Percentiles rank a stretch among this genome's conserved stretches.
phyloP scores from a whole-genome alignment of 2,888 invertebrate species.

The Willowsia nigromaculata region DNA sequence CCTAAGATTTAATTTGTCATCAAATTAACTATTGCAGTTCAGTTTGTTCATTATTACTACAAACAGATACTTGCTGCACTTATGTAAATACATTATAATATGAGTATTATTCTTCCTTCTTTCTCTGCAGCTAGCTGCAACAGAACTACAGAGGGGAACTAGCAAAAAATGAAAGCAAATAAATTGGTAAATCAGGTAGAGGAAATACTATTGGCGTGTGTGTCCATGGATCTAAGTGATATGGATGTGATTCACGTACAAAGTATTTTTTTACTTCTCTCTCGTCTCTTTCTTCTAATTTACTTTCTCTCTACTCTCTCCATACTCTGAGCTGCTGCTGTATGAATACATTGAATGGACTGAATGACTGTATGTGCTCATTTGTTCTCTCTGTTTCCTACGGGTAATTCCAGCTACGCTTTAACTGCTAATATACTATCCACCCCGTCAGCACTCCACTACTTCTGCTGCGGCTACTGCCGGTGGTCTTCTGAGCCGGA shows the following conservation, averaged over 20 bases:
- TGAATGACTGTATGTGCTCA: slow-evolving; percentile 7
- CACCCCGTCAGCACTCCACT: slow-evolving; percentile 3
- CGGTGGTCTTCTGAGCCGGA: not conserved
- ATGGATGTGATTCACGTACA: not conserved
- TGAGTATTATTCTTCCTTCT: slow-evolving; percentile 36
- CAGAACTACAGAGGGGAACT: slow-evolving; percentile 50
- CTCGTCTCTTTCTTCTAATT: not conserved
- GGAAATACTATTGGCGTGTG: slow-evolving; percentile 6
- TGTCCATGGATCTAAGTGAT: slow-evolving; percentile 13
- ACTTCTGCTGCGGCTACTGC: not conserved
- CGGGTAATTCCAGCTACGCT: slow-evolving; percentile 49
- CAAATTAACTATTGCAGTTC: too few relatives aligned
- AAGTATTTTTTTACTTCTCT: not conserved
- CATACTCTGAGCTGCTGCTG: not conserved
- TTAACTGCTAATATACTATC: slow-evolving; percentile 57
- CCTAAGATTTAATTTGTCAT: too few relatives aligned
- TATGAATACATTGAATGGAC: not conserved
- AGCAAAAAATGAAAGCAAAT: slow-evolving; percentile 32
- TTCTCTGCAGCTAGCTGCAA: slow-evolving; percentile 63
- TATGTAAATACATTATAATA: slow-evolving; percentile 14
- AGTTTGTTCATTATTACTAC: too few relatives aligned
- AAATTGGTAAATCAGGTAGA: slow-evolving; percentile 31
- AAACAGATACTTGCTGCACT: slow-evolving; percentile 24
- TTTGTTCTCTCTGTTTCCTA: not conserved
- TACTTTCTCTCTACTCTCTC: not conserved